Conservation (phyloP, 2,797 vertebrate species). For the Distichodus sexfasciatus region DNA sequence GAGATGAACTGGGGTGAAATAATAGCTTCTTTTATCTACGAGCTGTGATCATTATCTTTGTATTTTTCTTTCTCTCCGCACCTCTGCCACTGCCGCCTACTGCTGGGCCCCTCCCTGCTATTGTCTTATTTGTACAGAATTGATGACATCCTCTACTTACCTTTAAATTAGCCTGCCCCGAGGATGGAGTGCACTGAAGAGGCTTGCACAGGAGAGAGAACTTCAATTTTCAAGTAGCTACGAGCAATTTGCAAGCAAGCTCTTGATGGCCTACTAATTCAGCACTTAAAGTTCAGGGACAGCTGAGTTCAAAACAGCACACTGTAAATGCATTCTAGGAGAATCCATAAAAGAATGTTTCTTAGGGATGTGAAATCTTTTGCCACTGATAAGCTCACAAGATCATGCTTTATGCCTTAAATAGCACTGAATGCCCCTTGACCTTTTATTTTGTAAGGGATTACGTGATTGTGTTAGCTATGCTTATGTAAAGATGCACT, state of each 20-base stretch:
- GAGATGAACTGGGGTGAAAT: slow-evolving; percentile 62
- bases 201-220: slow-evolving; percentile 44
- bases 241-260: slow-evolving; percentile 53
- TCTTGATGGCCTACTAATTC: slow-evolving; percentile 51
- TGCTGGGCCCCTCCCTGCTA: slow-evolving; percentile 39
- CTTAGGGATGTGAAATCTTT: too few species aligned
- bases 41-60: slow-evolving; percentile 62
- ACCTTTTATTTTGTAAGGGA: too few species aligned
- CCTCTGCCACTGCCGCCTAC: slow-evolving; percentile 34
- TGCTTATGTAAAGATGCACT: too few species aligned
- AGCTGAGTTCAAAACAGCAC: slow-evolving; percentile 34
- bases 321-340: slow-evolving; percentile 22
- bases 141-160: slow-evolving; percentile 64
- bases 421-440: too few species aligned
- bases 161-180: slow-evolving; percentile 63
- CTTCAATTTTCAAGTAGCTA: slow-evolving; percentile 57
- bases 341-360: too few species aligned
- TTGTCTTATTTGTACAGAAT: slow-evolving; percentile 66
- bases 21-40: slow-evolving; percentile 65
- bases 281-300: slow-evolving; percentile 35
- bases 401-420: too few species aligned
- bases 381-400: too few species aligned
- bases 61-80: slow-evolving; percentile 44
- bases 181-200: slow-evolving; percentile 51
- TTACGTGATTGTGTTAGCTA: too few species aligned